Base-by-base conservation (phyloP, 2,797 vertebrate species). In the Alca torda region DNA sequence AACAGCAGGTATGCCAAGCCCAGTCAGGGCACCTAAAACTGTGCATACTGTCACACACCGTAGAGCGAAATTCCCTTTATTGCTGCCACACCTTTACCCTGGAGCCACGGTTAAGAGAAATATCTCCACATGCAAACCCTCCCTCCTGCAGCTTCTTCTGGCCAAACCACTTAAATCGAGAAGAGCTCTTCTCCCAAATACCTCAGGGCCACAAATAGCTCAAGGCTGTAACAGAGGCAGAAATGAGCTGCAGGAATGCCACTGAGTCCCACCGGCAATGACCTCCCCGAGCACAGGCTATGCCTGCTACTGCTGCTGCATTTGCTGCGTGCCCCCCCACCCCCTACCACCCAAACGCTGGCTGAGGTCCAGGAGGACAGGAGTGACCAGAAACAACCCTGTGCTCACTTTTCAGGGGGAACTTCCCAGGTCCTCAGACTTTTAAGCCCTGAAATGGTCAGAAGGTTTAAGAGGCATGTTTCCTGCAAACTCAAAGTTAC, bases 121-220 rank as follows among this genome's bases (percentile, higher is more conserved):
- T 37, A 67, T 12, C 81, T 80, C 35, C 8, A 46, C 6, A 2
- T 20, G 68, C 10, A 53, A 82, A 87, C 68, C 53, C 74, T 45
- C 15, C 26, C 64, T 93, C 63, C 60, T 85, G 59, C 24, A 93
- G n/a, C 41, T 89, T 67, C 56, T 72, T 91, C 57, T 65, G 77
- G 75, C 65, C 72, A 85, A 87, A 60, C 53, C 51, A 69, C 17
- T 72, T 53, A 82, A 80, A 56, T 7, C 0, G 1, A 90, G 90
- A 93, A 74, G 48, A 81, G 31, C 19, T 74, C 46, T 51, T 90
- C 65, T 80, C 53, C 25, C 56, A 85, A 3, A 60, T 26, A 76
- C 31, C 54, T 91, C 28, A 61, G 31, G 20, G 68, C 50, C 61
- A 81, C 70, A 70, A 53, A 84, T 4, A 79, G 41, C 65, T 90